Evolutionary conservation across 2,797 vertebrate genomes (phyloP).

Genomic region (Craterocephalus amniculus): DNA sequence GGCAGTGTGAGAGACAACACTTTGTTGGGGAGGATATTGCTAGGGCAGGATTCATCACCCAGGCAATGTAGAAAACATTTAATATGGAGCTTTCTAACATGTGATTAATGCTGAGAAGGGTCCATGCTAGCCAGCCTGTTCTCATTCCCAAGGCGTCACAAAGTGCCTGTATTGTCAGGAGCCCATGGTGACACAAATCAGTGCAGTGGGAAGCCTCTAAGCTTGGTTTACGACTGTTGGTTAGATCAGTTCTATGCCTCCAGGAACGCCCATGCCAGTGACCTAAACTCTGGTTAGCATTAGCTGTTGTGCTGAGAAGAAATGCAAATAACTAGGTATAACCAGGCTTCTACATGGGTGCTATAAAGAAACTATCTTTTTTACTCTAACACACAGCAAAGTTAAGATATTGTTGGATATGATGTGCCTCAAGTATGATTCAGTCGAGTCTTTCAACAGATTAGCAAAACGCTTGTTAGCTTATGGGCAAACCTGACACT

Average conservation of each 20-base stretch:
- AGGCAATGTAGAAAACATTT: constrained; percentile 6
- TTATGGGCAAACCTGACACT: neutral
- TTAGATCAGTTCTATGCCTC: neutral
- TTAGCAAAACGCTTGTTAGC: neutral
- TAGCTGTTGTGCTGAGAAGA: neutral
- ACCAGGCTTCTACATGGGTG: neutral
- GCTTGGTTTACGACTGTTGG: neutral
- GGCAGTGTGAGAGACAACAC: neutral
- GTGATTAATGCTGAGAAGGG: constrained; percentile 7
- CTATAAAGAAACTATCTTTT: neutral
- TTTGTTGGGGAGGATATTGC: neutral
- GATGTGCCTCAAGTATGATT: neutral
- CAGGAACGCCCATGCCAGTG: neutral
- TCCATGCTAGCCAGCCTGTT: neutral
- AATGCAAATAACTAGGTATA: neutral
- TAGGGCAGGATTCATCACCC: constrained; percentile 1
- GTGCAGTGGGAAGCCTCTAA: neutral
- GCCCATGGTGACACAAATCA: constrained; percentile 11
- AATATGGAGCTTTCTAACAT: constrained; percentile 4
- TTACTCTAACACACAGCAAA: no score
- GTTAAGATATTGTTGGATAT: neutral
- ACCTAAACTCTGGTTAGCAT: no score
- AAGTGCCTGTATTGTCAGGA: neutral
- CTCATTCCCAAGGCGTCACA: constrained; percentile 1
- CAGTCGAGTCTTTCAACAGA: neutral